Evolutionary conservation across 1,140 invertebrate genomes (phyloP), one percentile per base, ranked within the genome.

Genomic region (Phymorhynchus buccinoides): DNA sequence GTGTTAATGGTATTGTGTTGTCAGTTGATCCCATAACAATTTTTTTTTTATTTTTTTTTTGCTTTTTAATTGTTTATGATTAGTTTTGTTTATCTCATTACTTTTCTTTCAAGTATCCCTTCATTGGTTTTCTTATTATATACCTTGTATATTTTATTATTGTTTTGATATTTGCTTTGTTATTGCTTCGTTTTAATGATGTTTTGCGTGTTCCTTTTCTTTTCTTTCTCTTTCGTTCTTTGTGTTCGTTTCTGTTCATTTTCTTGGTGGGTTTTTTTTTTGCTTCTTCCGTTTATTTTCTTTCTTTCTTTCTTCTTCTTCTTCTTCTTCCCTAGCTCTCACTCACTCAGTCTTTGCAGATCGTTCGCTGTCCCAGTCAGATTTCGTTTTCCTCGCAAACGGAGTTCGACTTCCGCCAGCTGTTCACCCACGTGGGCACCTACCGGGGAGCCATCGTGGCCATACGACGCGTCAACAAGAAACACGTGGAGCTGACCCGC

Each of bases 391-490:
- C 97, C 88, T 98, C 97, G 44, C 95, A 96, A 39, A 84, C 80
- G 4, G 91, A 92, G 37, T 79, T 91, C 18, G 91, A 91, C 71
- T 82, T 86, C 22, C 79, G 90, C 14, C 91, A 93, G 83, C 75
- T 98, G 88, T 98, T 98, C 91, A 97, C 97, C 0, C 95, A 96
- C 73, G 97, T 97, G 1, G 98, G 96, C 7, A 96, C 96, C 83
- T 97, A 97, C 93, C 96, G 96, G 85, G 97, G 97, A 30, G 96
- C 97, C 39, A 95, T 98, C 71, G 97, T 99, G 27, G 96, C 98
- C 77, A 96, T 99, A 83, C 98, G 98, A 62, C 88, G 88, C 44
- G 88, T 93, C 32, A 87, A 91, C 80, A 92, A 93, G 83, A 88
- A 89, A 48, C 88, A 90, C 68, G 87, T 93, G 3, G 91, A 92